Conservation (phyloP, 2,113 vertebrate genomes). For the Eretmochelys imbricata region DNA sequence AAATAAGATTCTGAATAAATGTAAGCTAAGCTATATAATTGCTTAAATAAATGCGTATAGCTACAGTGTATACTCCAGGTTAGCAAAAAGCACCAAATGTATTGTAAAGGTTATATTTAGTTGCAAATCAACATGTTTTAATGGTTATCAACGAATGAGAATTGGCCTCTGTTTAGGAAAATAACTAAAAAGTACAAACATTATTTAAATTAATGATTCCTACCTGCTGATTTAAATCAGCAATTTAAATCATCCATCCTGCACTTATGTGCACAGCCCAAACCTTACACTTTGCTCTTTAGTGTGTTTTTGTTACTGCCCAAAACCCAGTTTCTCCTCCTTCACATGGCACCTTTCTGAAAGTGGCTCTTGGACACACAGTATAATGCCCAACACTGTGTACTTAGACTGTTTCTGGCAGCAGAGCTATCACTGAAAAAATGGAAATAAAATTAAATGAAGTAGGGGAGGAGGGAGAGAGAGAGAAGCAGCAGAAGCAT, state of each 20-base stretch:
- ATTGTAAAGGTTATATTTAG: not conserved
- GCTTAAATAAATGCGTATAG: not conserved
- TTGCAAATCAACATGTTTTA: not conserved
- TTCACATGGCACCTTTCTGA: not conserved
- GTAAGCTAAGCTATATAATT: not conserved
- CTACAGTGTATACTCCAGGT: not conserved
- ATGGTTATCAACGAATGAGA: not conserved
- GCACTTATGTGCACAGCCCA: not conserved
- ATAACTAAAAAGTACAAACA: not conserved
- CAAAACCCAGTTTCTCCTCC: not conserved
- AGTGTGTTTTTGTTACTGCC: not conserved
- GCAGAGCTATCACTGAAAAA: accelerated
- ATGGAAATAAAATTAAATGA: not conserved
- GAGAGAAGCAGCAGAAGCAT: not conserved
- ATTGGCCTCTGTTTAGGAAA: not conserved
- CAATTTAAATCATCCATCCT: not conserved
- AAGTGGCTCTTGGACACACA: not conserved
- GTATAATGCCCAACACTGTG: not conserved
- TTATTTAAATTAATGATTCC: not conserved
- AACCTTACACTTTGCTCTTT: not conserved
- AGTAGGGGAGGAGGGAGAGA: not conserved
- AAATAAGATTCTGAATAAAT: not conserved
- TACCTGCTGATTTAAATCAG: not conserved
- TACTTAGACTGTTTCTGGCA: not conserved
- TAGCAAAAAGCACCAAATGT: not conserved